Evolutionary conservation across 2,113 vertebrate genomes (phyloP).

Genomic region (Anolis carolinensis): DNA sequence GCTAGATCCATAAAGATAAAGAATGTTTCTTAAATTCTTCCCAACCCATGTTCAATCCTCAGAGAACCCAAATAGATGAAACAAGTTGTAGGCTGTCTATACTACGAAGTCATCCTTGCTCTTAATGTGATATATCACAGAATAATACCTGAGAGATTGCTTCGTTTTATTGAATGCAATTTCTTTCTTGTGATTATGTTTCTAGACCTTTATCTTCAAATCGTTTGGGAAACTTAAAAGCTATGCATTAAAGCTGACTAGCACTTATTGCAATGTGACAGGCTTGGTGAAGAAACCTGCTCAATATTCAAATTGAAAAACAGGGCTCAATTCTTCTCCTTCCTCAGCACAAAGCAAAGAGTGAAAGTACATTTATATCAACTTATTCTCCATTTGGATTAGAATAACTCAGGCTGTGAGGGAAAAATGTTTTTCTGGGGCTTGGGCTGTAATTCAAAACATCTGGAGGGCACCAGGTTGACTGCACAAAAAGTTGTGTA

Average conservation of each 20-base stretch:
- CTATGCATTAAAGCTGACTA: slow-evolving; percentile 31
- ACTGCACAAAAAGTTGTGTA: no score
- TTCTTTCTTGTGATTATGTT: neutral
- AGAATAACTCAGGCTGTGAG: no score
- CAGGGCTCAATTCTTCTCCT: neutral
- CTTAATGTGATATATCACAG: slow-evolving; percentile 2
- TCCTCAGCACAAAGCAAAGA: neutral
- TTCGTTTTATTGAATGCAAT: slow-evolving; percentile 13
- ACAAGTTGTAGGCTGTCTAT: neutral
- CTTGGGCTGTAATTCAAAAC: no score
- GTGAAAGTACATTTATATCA: neutral
- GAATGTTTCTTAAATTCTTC: neutral
- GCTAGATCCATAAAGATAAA: neutral
- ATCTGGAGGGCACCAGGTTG: no score
- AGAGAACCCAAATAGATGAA: neutral
- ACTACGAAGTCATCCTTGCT: neutral
- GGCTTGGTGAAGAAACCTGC: neutral
- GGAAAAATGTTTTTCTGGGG: no score
- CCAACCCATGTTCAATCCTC: neutral
- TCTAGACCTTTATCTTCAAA: slow-evolving; percentile 7
- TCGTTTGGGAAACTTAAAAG: slow-evolving; percentile 18
- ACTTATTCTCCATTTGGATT: no score
- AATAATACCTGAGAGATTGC: neutral
- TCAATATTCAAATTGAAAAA: slow-evolving; percentile 17
- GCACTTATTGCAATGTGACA: slow-evolving; percentile 8